These are phyloP conservation scores for Tyria jacobaeae DNA, from an alignment of 2,888 invertebrate species.

Conservation along the genomic window DNA sequence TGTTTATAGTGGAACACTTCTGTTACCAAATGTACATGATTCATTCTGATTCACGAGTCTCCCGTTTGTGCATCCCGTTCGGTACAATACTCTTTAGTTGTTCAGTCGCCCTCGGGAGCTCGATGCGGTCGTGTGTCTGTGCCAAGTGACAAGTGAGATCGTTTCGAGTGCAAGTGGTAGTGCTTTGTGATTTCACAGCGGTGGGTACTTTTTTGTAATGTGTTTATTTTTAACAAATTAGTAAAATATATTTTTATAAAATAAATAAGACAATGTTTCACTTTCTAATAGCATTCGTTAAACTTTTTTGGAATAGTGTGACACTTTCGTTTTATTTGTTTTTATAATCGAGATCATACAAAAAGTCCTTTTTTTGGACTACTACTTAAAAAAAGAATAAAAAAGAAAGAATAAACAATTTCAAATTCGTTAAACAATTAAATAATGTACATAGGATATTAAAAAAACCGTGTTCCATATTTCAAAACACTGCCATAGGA, in stretches of 20 bases:
- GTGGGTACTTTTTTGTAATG: conserved; percentile 24
- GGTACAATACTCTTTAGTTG: conserved; percentile 42
- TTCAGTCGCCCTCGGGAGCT: conserved; percentile 73
- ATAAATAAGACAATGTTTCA: too few species aligned
- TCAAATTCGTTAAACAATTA: too few species aligned
- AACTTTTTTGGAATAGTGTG: too few species aligned
- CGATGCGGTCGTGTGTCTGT: conserved; percentile 59
- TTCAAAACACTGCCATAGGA: conserved; percentile 9
- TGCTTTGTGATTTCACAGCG: conserved; percentile 32
- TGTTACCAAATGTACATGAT: conserved; percentile 45
- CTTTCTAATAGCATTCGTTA: too few species aligned
- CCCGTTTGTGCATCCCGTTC: conserved; percentile 34
- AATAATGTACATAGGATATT: background rate
- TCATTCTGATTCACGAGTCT: conserved; percentile 26
- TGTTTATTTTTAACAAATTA: background rate
- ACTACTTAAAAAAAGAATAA: background rate
- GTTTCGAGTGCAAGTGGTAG: conserved; percentile 47
- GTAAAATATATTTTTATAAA: background rate
- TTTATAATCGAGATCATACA: background rate
- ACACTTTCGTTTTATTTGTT: background rate
- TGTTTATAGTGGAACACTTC: conserved; percentile 17
- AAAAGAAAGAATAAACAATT: too few species aligned
- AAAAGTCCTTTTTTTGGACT: background rate
- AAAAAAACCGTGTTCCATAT: conserved; percentile 1
- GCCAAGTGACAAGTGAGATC: conserved; percentile 42